phyloP scores from a whole-genome alignment of 2,888 invertebrate species.

The Conistra vaccinii region DNA sequence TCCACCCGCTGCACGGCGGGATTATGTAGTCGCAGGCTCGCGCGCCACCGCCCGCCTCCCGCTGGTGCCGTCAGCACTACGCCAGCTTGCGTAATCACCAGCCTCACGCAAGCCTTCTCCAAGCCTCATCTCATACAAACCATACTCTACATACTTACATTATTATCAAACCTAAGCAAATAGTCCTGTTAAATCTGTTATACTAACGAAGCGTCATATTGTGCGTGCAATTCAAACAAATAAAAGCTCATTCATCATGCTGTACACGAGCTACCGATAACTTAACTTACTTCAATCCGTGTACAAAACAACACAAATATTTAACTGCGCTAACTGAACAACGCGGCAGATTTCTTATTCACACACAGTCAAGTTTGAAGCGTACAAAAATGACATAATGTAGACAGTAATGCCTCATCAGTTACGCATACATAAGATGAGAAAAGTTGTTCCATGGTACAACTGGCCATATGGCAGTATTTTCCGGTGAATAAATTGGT shows the following conservation, averaged over 20 bases:
- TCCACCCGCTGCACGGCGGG: constrained; percentile 38
- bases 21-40: constrained; percentile 45
- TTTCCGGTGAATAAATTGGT: constrained; percentile 3
- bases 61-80: constrained; percentile 49
- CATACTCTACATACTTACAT: constrained; percentile 34
- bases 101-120: constrained; percentile 33
- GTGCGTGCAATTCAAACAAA: constrained; percentile 48
- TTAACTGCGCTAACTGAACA: constrained; percentile 39
- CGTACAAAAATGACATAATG: constrained; percentile 62
- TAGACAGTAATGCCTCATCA: constrained; percentile 58
- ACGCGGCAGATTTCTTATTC: constrained; percentile 51
- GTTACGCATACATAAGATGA: constrained; percentile 52
- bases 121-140: constrained; percentile 40
- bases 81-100: constrained; percentile 51
- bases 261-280: constrained; percentile 42
- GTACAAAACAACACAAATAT: constrained; percentile 55
- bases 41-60: constrained; percentile 33
- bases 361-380: constrained; percentile 45
- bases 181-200: constrained; percentile 38
- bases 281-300: constrained; percentile 47
- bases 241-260: constrained; percentile 53
- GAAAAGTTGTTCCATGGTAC: constrained; percentile 43
- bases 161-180: constrained; percentile 28
- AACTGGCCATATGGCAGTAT: no score
- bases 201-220: constrained; percentile 48